phyloP scores from a whole-genome alignment of 2,888 invertebrate genomes.

The Microplitis deprimator region DNA sequence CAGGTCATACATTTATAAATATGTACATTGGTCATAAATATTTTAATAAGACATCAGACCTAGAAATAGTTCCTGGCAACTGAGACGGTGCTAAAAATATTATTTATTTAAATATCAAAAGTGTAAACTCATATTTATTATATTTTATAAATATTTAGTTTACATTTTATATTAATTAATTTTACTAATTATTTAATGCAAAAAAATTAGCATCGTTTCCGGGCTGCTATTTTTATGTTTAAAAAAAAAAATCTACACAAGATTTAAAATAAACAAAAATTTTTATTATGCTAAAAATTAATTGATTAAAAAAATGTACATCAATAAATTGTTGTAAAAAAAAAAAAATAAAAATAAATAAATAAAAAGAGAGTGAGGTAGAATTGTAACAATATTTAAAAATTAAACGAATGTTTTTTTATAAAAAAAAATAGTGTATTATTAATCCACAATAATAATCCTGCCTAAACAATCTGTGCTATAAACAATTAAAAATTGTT shows the following conservation, averaged over 20 bases:
- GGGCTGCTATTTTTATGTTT: slow-evolving; percentile 45
- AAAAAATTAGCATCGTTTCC: slow-evolving; percentile 16
- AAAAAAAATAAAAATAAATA: slow-evolving; percentile 37
- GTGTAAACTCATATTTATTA: neutral
- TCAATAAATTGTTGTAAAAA: slow-evolving; percentile 28
- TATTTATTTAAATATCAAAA: slow-evolving; percentile 16
- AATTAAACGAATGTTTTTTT: slow-evolving; percentile 49
- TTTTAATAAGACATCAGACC: slow-evolving; percentile 44
- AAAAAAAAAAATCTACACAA: neutral
- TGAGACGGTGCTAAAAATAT: slow-evolving; percentile 19
- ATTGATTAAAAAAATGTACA: slow-evolving; percentile 30
- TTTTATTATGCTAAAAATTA: slow-evolving; percentile 27
- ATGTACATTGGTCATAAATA: slow-evolving; percentile 15
- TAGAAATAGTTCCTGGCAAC: slow-evolving; percentile 46
- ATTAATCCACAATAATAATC: slow-evolving; percentile 44
- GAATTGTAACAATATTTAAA: slow-evolving; percentile 45
- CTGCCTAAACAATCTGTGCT: slow-evolving; percentile 25
- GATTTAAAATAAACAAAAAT: neutral
- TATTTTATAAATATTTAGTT: slow-evolving; percentile 6
- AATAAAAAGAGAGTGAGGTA: slow-evolving; percentile 28
- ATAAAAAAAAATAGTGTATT: slow-evolving; percentile 49
- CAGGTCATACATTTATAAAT: neutral
- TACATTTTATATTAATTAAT: neutral
- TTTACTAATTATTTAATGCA: neutral
- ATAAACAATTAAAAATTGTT: slow-evolving; percentile 40